A percentile compares a stretch with the other conserved stretches of the same genome.
Evolutionary conservation across 2,888 invertebrate genomes (phyloP).

Genomic region (Cosmorhoe ocellata): DNA sequence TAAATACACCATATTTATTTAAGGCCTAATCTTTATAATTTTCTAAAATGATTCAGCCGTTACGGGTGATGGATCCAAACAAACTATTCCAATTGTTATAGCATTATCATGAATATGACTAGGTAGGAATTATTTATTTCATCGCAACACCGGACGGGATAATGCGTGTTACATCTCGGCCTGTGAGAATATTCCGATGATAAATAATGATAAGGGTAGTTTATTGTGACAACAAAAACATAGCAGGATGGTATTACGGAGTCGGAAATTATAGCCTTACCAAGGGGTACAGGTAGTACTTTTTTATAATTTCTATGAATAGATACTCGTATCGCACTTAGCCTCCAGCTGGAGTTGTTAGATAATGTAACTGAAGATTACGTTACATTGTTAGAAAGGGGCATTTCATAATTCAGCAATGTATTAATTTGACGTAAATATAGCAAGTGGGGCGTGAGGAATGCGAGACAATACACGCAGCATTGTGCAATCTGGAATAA

Average conservation of each 20-base stretch:
- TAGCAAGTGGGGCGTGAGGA: constrained; percentile 41
- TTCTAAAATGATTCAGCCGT: background rate
- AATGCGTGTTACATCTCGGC: constrained; percentile 8
- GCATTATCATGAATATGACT: background rate
- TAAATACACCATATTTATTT: too few relatives aligned
- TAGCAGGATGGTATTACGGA: constrained; percentile 10
- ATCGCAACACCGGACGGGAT: constrained; percentile 24
- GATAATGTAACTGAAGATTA: constrained; percentile 13
- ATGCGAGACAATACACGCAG: constrained; percentile 42
- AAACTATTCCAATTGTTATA: background rate
- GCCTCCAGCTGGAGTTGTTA: background rate
- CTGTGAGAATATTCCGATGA: constrained; percentile 6
- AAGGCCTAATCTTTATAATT: too few relatives aligned
- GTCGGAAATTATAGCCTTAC: constrained; percentile 1
- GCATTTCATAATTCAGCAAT: constrained; percentile 20
- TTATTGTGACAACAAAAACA: constrained; percentile 16
- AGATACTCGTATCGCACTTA: background rate
- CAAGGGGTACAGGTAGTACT: background rate
- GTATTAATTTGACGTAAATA: constrained; percentile 34
- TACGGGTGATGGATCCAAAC: too few relatives aligned
- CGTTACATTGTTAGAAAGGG: constrained; percentile 15
- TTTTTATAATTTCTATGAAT: background rate
- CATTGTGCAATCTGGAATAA: constrained; percentile 56
- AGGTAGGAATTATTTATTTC: constrained; percentile 10
- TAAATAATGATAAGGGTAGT: constrained; percentile 13